Percentiles rank a stretch among this genome's conserved stretches.
phyloP scores from a whole-genome alignment of 1,140 invertebrate genomes.

The Leguminivora glycinivorella region DNA sequence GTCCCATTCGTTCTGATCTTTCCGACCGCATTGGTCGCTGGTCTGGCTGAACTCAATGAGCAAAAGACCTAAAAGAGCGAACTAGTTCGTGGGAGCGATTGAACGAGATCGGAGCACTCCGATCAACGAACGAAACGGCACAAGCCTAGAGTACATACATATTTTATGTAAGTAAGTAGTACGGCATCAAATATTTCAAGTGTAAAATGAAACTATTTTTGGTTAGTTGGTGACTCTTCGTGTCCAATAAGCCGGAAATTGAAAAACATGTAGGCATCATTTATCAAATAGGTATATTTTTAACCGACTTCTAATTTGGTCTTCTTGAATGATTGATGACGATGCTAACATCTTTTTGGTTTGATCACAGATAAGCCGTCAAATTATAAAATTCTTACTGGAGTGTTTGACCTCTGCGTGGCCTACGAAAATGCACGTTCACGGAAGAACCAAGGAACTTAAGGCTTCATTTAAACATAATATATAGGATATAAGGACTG shows the following conservation, averaged over 20 bases:
- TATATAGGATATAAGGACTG: slow-evolving; percentile 34
- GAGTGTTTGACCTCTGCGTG: background rate
- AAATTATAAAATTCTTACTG: background rate
- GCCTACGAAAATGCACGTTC: slow-evolving; percentile 14
- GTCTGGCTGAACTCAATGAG: too few species aligned
- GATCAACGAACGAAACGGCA: too few species aligned
- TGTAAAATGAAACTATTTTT: background rate
- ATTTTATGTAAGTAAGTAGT: too few species aligned
- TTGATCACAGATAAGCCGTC: slow-evolving; percentile 17
- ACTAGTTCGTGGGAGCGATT: too few species aligned
- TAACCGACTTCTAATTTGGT: too few species aligned
- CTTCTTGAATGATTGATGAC: slow-evolving; percentile 22
- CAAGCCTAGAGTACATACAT: too few species aligned
- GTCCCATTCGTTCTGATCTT: too few species aligned
- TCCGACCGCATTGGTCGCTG: too few species aligned
- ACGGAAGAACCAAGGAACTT: background rate
- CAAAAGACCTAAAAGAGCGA: too few species aligned
- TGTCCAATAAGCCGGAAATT: background rate
- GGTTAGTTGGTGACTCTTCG: background rate
- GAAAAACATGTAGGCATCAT: background rate
- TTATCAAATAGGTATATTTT: background rate
- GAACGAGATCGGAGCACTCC: too few species aligned
- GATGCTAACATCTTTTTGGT: background rate
- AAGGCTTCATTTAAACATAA: too few species aligned
- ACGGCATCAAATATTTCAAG: background rate